Conservation (phyloP, 2,113 vertebrate genomes). For the Acrocephalus kingi region DNA sequence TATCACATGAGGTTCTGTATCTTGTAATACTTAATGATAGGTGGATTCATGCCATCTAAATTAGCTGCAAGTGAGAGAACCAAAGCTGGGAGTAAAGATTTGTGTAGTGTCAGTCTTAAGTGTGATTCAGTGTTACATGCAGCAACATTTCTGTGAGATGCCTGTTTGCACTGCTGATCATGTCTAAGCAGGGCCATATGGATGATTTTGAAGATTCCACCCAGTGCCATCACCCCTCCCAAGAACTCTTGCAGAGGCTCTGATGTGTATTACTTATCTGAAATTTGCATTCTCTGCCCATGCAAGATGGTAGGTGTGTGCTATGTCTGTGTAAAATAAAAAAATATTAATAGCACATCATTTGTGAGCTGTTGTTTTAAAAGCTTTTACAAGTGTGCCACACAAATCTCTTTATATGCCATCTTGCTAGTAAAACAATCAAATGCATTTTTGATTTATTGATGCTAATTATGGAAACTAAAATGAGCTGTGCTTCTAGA, state of each 20-base stretch:
- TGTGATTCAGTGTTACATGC: neutral
- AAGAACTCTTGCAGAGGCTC: neutral
- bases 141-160: neutral
- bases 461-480: neutral
- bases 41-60: neutral
- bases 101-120: neutral
- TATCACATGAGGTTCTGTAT: neutral
- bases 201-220: neutral
- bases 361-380: neutral
- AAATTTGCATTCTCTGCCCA: neutral
- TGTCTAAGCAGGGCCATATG: neutral
- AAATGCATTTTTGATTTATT: neutral
- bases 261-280: neutral
- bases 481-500: constrained; percentile 68
- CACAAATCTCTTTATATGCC: neutral
- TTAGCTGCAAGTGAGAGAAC: neutral
- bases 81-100: neutral
- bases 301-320: neutral
- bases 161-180: neutral
- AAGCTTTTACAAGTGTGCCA: neutral
- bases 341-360: neutral
- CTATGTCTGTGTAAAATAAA: neutral
- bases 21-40: neutral
- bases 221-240: neutral
- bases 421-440: neutral